Percentiles rank a stretch among this genome's conserved stretches.
phyloP scores from a whole-genome alignment of 2,888 invertebrate genomes.

The Acronicta aceris region DNA sequence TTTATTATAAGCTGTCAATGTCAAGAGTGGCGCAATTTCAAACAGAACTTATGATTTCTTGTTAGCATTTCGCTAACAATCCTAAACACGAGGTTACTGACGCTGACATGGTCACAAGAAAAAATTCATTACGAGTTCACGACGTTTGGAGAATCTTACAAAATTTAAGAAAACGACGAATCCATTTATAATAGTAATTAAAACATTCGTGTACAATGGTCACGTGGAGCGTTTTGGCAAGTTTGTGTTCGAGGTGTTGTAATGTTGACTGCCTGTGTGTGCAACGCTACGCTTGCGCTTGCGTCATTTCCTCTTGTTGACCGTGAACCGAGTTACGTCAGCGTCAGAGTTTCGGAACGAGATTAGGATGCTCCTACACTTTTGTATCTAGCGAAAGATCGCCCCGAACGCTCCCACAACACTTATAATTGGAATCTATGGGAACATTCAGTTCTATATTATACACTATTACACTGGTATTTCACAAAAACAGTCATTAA shows the following conservation, averaged over 20 bases:
- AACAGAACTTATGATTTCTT: slow-evolving; percentile 51
- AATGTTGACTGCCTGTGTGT: slow-evolving; percentile 66
- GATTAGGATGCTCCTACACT: slow-evolving; percentile 81
- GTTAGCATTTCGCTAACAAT: slow-evolving; percentile 61
- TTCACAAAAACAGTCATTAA: slow-evolving; percentile 35
- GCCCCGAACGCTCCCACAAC: slow-evolving; percentile 56
- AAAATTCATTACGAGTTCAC: slow-evolving; percentile 37
- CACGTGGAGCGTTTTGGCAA: slow-evolving; percentile 77
- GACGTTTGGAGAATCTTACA: slow-evolving; percentile 36
- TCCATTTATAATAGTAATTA: slow-evolving; percentile 16
- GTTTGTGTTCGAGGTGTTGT: slow-evolving; percentile 71
- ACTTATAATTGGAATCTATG: slow-evolving; percentile 46
- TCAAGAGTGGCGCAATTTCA: slow-evolving; percentile 65
- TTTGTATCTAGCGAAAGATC: slow-evolving; percentile 67
- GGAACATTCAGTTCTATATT: slow-evolving; percentile 29
- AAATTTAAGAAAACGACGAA: slow-evolving; percentile 18
- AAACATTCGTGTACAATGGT: slow-evolving; percentile 51
- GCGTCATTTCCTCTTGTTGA: slow-evolving; percentile 88
- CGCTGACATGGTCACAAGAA: slow-evolving; percentile 41
- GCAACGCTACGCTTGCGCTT: slow-evolving; percentile 74
- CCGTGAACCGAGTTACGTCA: slow-evolving; percentile 88
- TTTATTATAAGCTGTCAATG: slow-evolving; percentile 60
- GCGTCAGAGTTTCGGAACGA: slow-evolving; percentile 70
- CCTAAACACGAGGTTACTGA: slow-evolving; percentile 33
- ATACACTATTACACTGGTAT: slow-evolving; percentile 11